These are phyloP conservation scores for Drosophila rhopaloa DNA, from an alignment of 1,140 invertebrate genomes.

Conservation along the genomic window DNA sequence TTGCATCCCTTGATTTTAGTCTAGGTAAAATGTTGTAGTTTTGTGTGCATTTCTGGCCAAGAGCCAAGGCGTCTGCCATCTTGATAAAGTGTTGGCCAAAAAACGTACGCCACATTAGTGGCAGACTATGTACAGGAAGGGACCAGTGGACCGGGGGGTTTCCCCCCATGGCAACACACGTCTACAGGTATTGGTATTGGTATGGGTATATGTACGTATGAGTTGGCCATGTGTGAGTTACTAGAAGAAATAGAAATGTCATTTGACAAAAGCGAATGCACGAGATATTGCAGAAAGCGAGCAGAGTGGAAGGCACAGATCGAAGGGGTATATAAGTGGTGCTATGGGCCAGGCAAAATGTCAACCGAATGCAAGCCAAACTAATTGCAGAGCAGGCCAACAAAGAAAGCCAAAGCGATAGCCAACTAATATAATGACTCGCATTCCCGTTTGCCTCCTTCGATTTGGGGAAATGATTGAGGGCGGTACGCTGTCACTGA, in stretches of 20 bases:
- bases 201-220: neutral
- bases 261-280: conserved; percentile 71
- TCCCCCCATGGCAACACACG: conserved; percentile 52
- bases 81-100: conserved; percentile 82
- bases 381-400: conserved; percentile 70
- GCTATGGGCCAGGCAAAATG: conserved; percentile 57
- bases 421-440: conserved; percentile 58
- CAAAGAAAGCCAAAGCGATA: conserved; percentile 13
- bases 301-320: conserved; percentile 5
- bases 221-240: conserved; percentile 57
- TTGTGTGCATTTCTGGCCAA: conserved; percentile 74
- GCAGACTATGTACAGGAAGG: conserved; percentile 40
- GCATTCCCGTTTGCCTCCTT: neutral
- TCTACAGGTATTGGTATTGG: conserved; percentile 15
- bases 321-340: conserved; percentile 15
- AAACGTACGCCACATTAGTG: conserved; percentile 82
- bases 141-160: neutral
- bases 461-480: conserved; percentile 13
- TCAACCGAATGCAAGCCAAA: conserved; percentile 72
- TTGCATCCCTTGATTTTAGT: neutral
- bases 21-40: conserved; percentile 57
- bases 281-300: conserved; percentile 45
- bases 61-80: conserved; percentile 79
- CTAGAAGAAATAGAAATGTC: conserved; percentile 80
- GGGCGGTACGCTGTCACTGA: neutral